These are phyloP conservation scores for Phalera bucephala DNA, from an alignment of 2,888 invertebrate species.

Conservation along the genomic window DNA sequence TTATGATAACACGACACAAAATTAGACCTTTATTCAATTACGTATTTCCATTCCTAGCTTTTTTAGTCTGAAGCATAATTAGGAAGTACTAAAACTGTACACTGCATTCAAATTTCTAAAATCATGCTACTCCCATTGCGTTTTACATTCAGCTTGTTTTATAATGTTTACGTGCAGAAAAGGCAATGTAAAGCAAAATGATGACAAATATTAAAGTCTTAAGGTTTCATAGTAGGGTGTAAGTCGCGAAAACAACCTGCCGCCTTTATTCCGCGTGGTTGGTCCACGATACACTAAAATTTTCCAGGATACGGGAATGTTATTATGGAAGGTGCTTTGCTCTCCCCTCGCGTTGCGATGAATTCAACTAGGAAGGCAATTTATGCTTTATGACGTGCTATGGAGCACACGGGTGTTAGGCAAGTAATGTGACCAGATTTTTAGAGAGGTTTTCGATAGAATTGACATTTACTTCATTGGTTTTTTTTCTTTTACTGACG, in stretches of 20 bases:
- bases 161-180: not conserved
- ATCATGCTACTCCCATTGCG: slow-evolving; percentile 7
- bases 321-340: slow-evolving; percentile 57
- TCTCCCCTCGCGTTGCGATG: slow-evolving; percentile 49
- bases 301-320: slow-evolving; percentile 61
- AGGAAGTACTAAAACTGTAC: too few relatives aligned
- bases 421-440: slow-evolving; percentile 45
- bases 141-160: not conserved
- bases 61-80: slow-evolving; percentile 33
- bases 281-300: slow-evolving; percentile 55
- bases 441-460: too few relatives aligned
- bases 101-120: not conserved
- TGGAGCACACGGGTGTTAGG: slow-evolving; percentile 53
- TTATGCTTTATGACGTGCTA: slow-evolving; percentile 71
- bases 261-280: slow-evolving; percentile 42
- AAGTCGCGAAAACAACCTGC: slow-evolving; percentile 28
- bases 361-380: slow-evolving; percentile 78
- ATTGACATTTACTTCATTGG: too few relatives aligned
- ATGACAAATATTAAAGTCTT: not conserved
- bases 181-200: slow-evolving; percentile 9
- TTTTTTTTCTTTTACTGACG: too few relatives aligned
- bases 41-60: slow-evolving; percentile 29
- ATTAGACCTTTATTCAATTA: slow-evolving; percentile 4
- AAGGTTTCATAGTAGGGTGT: slow-evolving; percentile 6
- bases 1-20: not conserved